Evolutionary conservation across 2,888 invertebrate species (phyloP).

Genomic region (Stenotaenia linearis): DNA sequence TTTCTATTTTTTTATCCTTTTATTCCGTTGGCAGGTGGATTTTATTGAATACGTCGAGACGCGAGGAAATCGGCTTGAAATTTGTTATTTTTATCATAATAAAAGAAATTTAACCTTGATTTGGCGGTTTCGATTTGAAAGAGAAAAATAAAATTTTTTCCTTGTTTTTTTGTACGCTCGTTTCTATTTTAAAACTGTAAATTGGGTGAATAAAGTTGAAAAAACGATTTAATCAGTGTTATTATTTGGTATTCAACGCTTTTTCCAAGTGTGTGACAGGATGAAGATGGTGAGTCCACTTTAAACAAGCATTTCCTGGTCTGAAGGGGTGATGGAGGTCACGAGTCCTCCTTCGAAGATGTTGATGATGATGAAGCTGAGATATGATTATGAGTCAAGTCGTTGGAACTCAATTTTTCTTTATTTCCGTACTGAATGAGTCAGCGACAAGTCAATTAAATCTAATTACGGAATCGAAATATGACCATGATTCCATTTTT

Average conservation of each 20-base stretch:
- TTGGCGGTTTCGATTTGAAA: not conserved
- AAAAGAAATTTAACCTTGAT: not conserved
- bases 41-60: no score
- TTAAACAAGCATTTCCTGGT: constrained; percentile 17
- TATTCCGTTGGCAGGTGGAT: not conserved
- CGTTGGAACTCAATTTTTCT: constrained; percentile 5
- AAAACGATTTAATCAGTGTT: not conserved
- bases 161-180: no score
- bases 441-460: not conserved
- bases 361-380: not conserved
- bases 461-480: not conserved
- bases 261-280: not conserved
- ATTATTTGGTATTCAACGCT: not conserved
- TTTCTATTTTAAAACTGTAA: no score
- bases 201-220: not conserved
- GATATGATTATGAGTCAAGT: constrained; percentile 20
- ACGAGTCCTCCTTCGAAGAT: constrained; percentile 15
- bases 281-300: not conserved
- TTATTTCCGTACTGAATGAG: constrained; percentile 4
- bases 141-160: not conserved
- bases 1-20: not conserved
- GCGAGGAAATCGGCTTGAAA: no score
- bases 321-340: constrained; percentile 9
- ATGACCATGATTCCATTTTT: constrained; percentile 20
- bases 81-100: no score